These are phyloP conservation scores for Acanthococcus lagerstroemiae DNA, from an alignment of 2,888 invertebrate species.

Conservation along the genomic window DNA sequence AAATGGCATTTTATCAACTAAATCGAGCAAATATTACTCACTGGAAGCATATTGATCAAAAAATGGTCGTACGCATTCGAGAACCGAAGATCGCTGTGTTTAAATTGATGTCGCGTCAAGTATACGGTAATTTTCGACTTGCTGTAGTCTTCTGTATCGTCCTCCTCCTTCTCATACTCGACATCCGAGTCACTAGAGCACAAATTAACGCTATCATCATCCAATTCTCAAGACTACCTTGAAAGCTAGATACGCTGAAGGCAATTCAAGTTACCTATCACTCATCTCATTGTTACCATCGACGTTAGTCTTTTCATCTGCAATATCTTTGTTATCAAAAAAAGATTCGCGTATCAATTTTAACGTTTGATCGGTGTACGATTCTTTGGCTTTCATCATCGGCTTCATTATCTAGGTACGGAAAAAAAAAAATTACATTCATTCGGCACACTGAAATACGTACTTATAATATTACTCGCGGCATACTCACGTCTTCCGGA, in stretches of 20 bases:
- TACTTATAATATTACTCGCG: too few relatives aligned
- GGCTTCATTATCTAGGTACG: conserved; percentile 9
- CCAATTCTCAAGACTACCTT: not conserved
- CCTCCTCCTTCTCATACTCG: not conserved
- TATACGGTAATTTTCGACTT: conserved; percentile 8
- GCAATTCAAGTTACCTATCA: too few relatives aligned
- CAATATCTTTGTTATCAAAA: not conserved
- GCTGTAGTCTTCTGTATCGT: not conserved
- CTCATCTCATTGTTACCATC: too few relatives aligned
- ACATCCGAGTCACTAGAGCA: not conserved
- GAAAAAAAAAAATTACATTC: not conserved
- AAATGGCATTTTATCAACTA: not conserved
- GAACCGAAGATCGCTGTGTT: conserved; percentile 3
- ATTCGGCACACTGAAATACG: too few relatives aligned
- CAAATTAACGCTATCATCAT: too few relatives aligned
- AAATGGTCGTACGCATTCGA: conserved; percentile 27
- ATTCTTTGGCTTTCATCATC: not conserved
- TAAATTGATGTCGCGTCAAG: conserved; percentile 8
- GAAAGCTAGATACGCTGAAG: not conserved
- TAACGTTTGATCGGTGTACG: not conserved
- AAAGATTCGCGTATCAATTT: conserved; percentile 9
- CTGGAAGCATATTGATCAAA: conserved; percentile 6
- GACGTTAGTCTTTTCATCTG: too few relatives aligned
- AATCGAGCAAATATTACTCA: not conserved
- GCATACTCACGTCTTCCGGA: conserved; percentile 3